Evolutionary conservation across 2,113 vertebrate species (phyloP).

Genomic region (Euleptes europaea): DNA sequence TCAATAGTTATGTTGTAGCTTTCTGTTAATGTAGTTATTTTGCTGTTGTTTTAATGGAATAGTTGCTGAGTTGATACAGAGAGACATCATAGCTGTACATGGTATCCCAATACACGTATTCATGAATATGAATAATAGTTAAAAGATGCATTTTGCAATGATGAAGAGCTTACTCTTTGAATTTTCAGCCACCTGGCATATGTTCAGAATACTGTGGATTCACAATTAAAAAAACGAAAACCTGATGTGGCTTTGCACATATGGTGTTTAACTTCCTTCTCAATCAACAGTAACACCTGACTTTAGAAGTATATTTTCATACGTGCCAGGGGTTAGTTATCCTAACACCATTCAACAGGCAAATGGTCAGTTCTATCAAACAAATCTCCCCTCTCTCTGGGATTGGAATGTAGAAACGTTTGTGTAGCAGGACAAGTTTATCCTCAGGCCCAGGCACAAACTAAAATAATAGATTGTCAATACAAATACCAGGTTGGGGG

Average conservation of each 20-base stretch:
- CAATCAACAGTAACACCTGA: too few relatives aligned
- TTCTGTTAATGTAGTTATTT: not conserved
- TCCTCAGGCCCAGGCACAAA: not conserved
- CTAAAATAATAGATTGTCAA: not conserved
- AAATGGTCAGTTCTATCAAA: not conserved
- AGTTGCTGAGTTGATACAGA: not conserved
- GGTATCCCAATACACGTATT: too few relatives aligned
- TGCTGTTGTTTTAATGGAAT: not conserved
- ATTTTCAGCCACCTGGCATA: not conserved
- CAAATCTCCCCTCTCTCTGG: not conserved
- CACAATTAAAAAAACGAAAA: not conserved
- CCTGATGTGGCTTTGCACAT: not conserved
- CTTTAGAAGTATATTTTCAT: not conserved
- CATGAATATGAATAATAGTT: not conserved
- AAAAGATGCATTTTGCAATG: not conserved
- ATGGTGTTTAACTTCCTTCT: not conserved
- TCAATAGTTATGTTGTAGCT: not conserved
- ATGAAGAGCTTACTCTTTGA: not conserved
- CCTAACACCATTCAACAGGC: not conserved
- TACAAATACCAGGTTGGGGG: not conserved
- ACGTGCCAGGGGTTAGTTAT: not conserved
- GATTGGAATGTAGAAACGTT: not conserved
- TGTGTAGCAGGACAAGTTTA: not conserved
- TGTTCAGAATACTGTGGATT: not conserved
- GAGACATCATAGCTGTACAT: too few relatives aligned